phyloP scores from a whole-genome alignment of 1,140 invertebrate genomes.

The Penaeus japonicus region DNA sequence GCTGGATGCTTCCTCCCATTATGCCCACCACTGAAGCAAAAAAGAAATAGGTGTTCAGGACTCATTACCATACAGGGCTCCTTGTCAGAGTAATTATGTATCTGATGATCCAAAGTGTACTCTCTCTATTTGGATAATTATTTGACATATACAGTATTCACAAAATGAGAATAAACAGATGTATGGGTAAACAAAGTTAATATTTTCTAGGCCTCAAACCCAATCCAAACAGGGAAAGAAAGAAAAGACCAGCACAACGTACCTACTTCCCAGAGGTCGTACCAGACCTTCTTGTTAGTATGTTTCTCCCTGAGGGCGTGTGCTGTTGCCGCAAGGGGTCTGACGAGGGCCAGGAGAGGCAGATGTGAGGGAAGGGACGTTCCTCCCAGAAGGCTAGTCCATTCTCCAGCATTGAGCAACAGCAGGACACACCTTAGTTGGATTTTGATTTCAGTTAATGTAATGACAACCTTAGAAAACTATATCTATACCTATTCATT shows the following conservation, averaged over 20 bases:
- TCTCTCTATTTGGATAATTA: too few relatives aligned
- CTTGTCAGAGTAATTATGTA: too few relatives aligned
- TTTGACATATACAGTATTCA: background rate
- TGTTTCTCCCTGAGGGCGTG: constrained; percentile 41
- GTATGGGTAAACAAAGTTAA: background rate
- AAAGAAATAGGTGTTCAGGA: background rate
- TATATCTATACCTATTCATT: too few relatives aligned
- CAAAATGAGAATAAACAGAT: background rate
- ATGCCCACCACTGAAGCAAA: constrained; percentile 42
- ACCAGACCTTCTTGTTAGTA: constrained; percentile 46
- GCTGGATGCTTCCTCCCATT: constrained; percentile 15
- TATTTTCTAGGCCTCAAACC: too few relatives aligned
- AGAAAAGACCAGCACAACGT: background rate
- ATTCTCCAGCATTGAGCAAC: constrained; percentile 54
- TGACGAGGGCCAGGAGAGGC: constrained; percentile 34
- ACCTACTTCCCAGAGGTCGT: constrained; percentile 52
- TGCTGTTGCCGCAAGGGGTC: constrained; percentile 50
- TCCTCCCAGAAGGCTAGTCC: constrained; percentile 41
- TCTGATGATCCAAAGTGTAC: too few relatives aligned
- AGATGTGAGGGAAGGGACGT: constrained; percentile 48
- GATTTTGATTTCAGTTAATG: background rate
- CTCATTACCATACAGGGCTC: too few relatives aligned
- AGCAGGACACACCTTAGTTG: constrained; percentile 48
- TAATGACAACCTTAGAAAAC: background rate
- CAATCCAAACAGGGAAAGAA: background rate